These are phyloP conservation scores for Agrochola circellaris DNA, from an alignment of 2,888 invertebrate genomes.

Conservation along the genomic window DNA sequence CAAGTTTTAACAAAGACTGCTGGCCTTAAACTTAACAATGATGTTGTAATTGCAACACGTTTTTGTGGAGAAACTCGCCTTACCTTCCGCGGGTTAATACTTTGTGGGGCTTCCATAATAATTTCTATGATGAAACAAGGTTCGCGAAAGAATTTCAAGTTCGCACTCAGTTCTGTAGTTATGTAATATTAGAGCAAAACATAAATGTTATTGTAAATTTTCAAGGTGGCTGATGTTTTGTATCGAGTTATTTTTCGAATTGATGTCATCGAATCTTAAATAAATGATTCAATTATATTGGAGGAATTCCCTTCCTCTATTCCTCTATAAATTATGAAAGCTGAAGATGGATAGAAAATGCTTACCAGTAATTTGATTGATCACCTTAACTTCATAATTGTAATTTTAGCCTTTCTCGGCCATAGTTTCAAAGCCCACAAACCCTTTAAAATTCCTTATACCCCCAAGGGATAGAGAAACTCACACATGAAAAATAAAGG, in stretches of 20 bases:
- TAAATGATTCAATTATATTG: too few species aligned
- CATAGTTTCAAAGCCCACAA: slow-evolving; percentile 35
- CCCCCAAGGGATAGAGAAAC: slow-evolving; percentile 39
- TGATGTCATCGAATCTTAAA: neutral
- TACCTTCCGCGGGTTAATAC: slow-evolving; percentile 27
- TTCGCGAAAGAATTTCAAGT: slow-evolving; percentile 40
- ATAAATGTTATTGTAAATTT: slow-evolving; percentile 7
- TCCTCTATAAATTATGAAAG: neutral
- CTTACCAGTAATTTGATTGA: neutral
- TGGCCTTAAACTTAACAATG: slow-evolving; percentile 74
- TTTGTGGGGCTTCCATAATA: slow-evolving; percentile 48
- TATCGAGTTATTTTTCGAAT: neutral
- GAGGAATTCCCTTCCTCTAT: neutral
- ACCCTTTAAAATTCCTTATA: slow-evolving; percentile 41
- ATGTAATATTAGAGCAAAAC: slow-evolving; percentile 19
- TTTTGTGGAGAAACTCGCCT: slow-evolving; percentile 45
- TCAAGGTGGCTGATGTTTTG: slow-evolving; percentile 4
- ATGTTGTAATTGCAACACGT: slow-evolving; percentile 71
- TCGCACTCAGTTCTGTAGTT: slow-evolving; percentile 19
- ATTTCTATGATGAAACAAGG: slow-evolving; percentile 31
- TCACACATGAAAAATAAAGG: slow-evolving; percentile 58
- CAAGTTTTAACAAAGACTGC: slow-evolving; percentile 61
- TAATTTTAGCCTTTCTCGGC: slow-evolving; percentile 7
- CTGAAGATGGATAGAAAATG: neutral
- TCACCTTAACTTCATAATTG: slow-evolving; percentile 15